phyloP scores from a whole-genome alignment of 30 jellyfish, hydroid and myxozoan species.

The Hydractinia echinata region DNA sequence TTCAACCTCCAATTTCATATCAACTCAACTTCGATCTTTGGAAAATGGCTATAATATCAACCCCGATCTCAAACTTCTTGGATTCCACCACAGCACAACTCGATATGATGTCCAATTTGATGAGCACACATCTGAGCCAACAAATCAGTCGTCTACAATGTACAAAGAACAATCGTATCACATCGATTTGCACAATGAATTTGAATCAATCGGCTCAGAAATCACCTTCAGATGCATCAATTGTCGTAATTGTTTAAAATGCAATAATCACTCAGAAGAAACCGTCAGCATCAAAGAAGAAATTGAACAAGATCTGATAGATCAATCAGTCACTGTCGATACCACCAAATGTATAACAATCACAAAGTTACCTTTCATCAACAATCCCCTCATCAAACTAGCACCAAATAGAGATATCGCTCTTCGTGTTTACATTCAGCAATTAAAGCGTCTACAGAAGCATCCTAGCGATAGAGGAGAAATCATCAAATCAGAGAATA shows the following conservation, averaged over 20 bases:
- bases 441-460: not conserved
- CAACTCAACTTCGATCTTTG: no score
- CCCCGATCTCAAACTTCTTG: no score
- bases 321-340: not conserved
- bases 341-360: not conserved
- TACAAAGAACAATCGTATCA: not conserved
- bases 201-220: not conserved
- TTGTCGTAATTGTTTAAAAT: not conserved
- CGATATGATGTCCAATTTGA: no score
- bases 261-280: not conserved
- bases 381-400: not conserved
- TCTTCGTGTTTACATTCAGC: slow-evolving; percentile 1
- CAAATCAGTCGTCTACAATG: no score
- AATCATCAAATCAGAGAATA: not conserved
- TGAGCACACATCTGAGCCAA: no score
- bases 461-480: not conserved
- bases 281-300: not conserved
- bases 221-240: not conserved
- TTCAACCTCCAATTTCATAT: no score
- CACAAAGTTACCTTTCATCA: not conserved
- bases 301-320: not conserved
- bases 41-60: no score
- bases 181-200: not conserved
- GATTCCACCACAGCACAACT: no score
- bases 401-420: slow-evolving; percentile 11